phyloP scores from a whole-genome alignment of 2,888 invertebrate genomes.

The Melinaea menophilus region DNA sequence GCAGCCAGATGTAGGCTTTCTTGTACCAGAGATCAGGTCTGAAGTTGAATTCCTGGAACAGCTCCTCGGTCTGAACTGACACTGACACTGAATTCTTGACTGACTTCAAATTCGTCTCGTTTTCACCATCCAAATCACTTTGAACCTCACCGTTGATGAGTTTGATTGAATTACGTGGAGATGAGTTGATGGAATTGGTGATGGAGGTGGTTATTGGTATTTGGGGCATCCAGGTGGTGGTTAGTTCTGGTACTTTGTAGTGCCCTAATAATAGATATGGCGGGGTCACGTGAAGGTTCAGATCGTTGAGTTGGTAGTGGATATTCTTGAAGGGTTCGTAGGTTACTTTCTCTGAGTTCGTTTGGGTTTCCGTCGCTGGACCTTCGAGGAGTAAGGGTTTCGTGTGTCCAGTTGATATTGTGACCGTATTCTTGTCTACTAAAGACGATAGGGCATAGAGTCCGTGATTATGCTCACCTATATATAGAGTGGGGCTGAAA shows the following conservation, averaged over 20 bases:
- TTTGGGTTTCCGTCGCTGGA: constrained; percentile 64
- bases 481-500: constrained; percentile 91
- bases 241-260: constrained; percentile 83
- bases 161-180: constrained; percentile 49
- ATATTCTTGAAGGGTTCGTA: constrained; percentile 74
- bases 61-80: constrained; percentile 78
- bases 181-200: constrained; percentile 31
- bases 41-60: constrained; percentile 64
- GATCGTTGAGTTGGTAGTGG: constrained; percentile 65
- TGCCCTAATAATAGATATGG: constrained; percentile 80
- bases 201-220: constrained; percentile 58
- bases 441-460: constrained; percentile 95
- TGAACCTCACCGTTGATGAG: constrained; percentile 66
- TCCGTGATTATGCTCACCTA: constrained; percentile 91
- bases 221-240: constrained; percentile 66
- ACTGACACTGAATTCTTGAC: constrained; percentile 64
- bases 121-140: constrained; percentile 59
- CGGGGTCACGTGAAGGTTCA: constrained; percentile 64
- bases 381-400: constrained; percentile 86
- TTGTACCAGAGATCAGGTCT: constrained; percentile 66
- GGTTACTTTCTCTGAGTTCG: constrained; percentile 47
- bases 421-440: constrained; percentile 93
- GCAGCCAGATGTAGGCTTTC: constrained; percentile 79
- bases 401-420: constrained; percentile 85
- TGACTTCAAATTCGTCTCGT: constrained; percentile 66